Conservation (phyloP, 2,113 vertebrate genomes). For the Puffinus mauretanicus region DNA sequence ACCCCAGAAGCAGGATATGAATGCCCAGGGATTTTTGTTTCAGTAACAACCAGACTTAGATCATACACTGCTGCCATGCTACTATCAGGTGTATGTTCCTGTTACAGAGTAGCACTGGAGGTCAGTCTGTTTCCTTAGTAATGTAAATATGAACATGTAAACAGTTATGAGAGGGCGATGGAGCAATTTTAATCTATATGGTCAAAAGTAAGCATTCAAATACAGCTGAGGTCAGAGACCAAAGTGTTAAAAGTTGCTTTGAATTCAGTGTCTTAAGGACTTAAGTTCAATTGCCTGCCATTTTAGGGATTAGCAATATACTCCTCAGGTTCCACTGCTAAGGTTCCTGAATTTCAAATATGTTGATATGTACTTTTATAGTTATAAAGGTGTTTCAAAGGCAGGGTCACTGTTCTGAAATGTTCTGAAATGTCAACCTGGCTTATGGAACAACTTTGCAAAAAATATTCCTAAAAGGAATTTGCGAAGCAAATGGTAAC, state of each 20-base stretch:
- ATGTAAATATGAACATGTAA: neutral
- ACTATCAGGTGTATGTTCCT: neutral
- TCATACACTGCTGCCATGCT: neutral
- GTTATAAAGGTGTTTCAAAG: neutral
- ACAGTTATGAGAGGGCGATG: neutral
- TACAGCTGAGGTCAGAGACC: neutral
- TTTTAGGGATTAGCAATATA: neutral
- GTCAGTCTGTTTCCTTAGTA: neutral
- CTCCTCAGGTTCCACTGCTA: neutral
- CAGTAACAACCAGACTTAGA: neutral
- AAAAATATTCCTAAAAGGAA: neutral
- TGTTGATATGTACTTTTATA: neutral
- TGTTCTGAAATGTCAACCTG: neutral
- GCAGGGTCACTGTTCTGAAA: neutral
- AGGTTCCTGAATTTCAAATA: neutral
- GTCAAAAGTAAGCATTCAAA: neutral
- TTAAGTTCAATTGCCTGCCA: neutral
- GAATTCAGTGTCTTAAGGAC: neutral
- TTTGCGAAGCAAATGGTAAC: neutral
- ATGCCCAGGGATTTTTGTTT: neutral
- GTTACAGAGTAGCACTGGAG: neutral
- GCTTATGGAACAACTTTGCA: neutral
- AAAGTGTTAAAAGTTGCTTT: neutral
- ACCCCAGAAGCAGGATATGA: neutral
- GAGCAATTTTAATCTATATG: neutral